These are phyloP conservation scores for Fragum fragum DNA, from an alignment of 2,888 invertebrate species.

Conservation along the genomic window DNA sequence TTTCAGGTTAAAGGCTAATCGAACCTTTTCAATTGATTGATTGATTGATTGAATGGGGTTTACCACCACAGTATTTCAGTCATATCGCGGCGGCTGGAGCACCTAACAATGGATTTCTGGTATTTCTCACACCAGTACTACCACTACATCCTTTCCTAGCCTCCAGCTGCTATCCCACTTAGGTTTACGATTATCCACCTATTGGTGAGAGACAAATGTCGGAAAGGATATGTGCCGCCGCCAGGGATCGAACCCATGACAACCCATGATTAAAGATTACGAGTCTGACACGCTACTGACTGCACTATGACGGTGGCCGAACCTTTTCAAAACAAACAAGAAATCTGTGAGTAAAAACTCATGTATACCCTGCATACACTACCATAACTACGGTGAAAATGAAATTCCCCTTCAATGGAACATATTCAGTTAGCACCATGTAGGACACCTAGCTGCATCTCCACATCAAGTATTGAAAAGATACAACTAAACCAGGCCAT, in stretches of 20 bases:
- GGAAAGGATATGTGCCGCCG: not conserved
- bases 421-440: no score
- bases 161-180: not conserved
- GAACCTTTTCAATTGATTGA: no score
- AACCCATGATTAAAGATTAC: not conserved
- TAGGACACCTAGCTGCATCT: no score
- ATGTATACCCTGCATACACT: no score
- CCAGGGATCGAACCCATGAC: not conserved
- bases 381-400: no score
- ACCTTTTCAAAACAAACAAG: no score
- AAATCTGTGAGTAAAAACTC: no score
- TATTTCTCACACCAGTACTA: constrained; percentile 1
- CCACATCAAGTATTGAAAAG: no score
- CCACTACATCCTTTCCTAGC: not conserved
- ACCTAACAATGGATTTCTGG: not conserved
- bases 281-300: not conserved
- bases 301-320: not conserved
- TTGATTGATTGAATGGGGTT: not conserved
- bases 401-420: no score
- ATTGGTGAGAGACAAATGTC: not conserved
- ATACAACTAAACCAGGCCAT: no score
- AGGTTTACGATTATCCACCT: not conserved
- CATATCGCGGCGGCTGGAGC: not conserved
- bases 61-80: not conserved
- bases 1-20: no score